Conservation (phyloP, 2,888 invertebrate genomes). For the Phortica magna region DNA sequence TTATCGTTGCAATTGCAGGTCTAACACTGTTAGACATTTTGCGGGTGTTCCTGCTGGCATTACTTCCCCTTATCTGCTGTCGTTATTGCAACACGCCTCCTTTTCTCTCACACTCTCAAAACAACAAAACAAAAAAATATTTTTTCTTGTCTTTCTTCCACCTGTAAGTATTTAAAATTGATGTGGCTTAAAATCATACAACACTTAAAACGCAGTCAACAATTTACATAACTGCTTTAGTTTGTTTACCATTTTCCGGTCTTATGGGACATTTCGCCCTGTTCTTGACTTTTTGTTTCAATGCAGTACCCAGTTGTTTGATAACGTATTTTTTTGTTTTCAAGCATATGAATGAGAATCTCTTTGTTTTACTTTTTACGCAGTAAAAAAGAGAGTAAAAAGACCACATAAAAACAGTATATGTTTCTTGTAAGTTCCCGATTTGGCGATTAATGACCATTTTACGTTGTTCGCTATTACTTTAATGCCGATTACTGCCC, state of each 20-base stretch:
- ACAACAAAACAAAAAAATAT: not conserved
- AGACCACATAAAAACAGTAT: too few species aligned
- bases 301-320: too few species aligned
- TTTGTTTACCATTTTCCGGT: constrained; percentile 48
- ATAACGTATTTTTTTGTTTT: too few species aligned
- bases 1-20: constrained; percentile 28
- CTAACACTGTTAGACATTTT: constrained; percentile 21
- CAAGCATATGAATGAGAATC: too few species aligned
- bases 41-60: constrained; percentile 26
- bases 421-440: constrained; percentile 14
- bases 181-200: constrained; percentile 7
- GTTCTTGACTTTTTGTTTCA: not conserved
- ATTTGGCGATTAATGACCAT: constrained; percentile 24
- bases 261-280: not conserved
- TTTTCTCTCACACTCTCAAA: constrained; percentile 9
- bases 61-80: constrained; percentile 13
- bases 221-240: constrained; percentile 69
- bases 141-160: constrained; percentile 9
- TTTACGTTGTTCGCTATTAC: not conserved
- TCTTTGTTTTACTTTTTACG: too few species aligned
- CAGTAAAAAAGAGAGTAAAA: too few species aligned
- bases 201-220: constrained; percentile 39
- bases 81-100: constrained; percentile 54
- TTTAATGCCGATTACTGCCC: not conserved
- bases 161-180: constrained; percentile 9